Evolutionary conservation across 2,113 vertebrate species (phyloP).

Genomic region (Carettochelys insculpta): DNA sequence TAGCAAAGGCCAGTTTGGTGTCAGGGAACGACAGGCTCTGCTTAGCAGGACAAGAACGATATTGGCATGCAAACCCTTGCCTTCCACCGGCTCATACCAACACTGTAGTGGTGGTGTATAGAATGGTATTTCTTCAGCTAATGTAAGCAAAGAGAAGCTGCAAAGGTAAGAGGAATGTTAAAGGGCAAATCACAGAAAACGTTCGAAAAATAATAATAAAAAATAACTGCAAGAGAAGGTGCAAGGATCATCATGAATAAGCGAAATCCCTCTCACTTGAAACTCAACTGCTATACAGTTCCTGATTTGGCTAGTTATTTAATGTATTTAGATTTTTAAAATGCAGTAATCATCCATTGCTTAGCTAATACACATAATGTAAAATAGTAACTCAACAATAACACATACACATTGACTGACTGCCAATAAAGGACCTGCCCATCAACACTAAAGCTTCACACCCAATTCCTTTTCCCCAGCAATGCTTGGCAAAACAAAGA

Average conservation of each 20-base stretch:
- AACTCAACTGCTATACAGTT: background rate
- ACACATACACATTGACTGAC: fast-evolving
- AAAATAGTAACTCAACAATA: conserved; percentile 22
- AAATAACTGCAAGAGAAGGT: background rate
- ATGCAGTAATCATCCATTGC: background rate
- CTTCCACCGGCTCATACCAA: conserved; percentile 14
- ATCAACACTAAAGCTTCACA: background rate
- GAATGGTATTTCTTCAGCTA: conserved; percentile 49
- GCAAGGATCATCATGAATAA: conserved; percentile 51
- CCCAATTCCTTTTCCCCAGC: background rate
- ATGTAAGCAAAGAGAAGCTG: conserved; percentile 60
- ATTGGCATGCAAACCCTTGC: conserved; percentile 2
- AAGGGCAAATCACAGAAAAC: background rate
- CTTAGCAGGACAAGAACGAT: conserved; percentile 23
- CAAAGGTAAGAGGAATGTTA: conserved; percentile 28
- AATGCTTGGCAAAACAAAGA: background rate
- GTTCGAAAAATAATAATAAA: background rate
- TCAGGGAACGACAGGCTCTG: conserved; percentile 67
- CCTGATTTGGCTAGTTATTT: conserved; percentile 50
- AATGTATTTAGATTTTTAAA: conserved; percentile 16
- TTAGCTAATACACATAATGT: conserved; percentile 23
- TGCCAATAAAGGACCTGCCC: background rate
- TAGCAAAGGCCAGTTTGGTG: conserved; percentile 13
- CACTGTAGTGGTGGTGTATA: background rate
- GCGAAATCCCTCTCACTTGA: conserved; percentile 54